Evolutionary conservation across 2,888 invertebrate species (phyloP), one percentile per base, ranked within the genome.

Genomic region (Drosophila imparisetae): DNA sequence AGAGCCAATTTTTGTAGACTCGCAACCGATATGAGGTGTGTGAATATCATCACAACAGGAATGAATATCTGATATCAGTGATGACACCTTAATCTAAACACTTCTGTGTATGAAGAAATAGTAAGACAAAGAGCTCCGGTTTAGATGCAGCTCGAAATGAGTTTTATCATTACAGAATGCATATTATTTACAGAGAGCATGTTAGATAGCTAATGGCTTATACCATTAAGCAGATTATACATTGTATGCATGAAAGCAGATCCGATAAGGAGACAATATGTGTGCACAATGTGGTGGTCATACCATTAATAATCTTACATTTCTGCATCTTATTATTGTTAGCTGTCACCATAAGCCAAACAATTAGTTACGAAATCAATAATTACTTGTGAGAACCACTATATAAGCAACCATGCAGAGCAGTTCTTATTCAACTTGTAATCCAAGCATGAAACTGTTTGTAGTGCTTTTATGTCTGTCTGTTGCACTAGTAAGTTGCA

Each of bases 361-460:
- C 4, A 61, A 61, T 30, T 61, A 30, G 38, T 54, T 40, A 54
- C 61, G n/a, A 34, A 52, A 27, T 11, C 49, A 11, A 42, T 66
- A 18, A 52, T 34, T 30, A 36, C 6, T 29, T 21, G 2, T 21
- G 21, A 10, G 3, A 13, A 15, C 18, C 15, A 52, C 15, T 52
- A 66, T 66, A 63, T 52, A 66, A 66, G 13, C 15, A 10, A 6
- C 11, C 6, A 13, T 11, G 6, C 4, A 6, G 27, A 18, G 18
- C 10, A 36, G 18, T n/a, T n/a, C 13, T 13, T 4, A 42, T 29
- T n/a, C 7, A 40, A 10, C 49, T 72, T 53, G 15, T n/a, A 15
- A 5, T 18, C n/a, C 11, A 38, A 65, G 29, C 40, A 81, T 73
- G 70, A 65, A 69, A 55, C 30, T 72, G 1, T 52, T 69, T 2